Base-by-base conservation (phyloP, 2,888 invertebrate genomes). In the Ypsolopha sequella region DNA sequence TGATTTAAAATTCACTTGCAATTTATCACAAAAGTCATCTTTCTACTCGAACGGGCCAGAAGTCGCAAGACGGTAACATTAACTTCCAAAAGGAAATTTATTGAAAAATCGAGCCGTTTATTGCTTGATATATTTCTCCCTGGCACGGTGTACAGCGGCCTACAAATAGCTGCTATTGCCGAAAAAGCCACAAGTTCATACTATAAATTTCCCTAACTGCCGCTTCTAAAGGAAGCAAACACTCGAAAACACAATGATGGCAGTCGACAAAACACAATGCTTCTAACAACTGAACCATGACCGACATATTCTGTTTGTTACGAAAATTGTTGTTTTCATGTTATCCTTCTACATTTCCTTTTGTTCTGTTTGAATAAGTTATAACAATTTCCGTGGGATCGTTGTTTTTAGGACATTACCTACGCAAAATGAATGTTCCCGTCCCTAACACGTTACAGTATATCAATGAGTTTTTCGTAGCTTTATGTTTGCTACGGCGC, bases 131-230 rank as follows among this genome's bases (percentile, higher is more conserved):
- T 75, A 71, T 64, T 69, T 73, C 68, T 66, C 60, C 57, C 60
- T 60, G 57, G 58, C 65, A 61, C 65, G 62, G 65, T 64, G 63
- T 64, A 64, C 54, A 59, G 60, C 65, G 60, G 70, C 70, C 74
- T 68, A 73, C 67, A 74, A 77, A 76, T 74, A 68, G 76, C 70
- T 70, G 71, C 72, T 76, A 79, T 79, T 73, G 80, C 73, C 77
- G 75, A 77, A 84, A 82, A 80, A 81, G 70, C 75, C 73, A 73
- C 80, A 81, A 85, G 80, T 85, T 82, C 75, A 73, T 70, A 73
- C 80, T 76, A 84, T 86, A 85, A 85, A 84, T 85, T 82, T 78
- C 75, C 79, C 73, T 79, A 85, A 85, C 82, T 82, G 80, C 82
- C 76, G 71, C 73, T 78, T 69, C 70, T 78, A 74, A 78, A 84